Evolutionary conservation across 2,888 invertebrate species (phyloP).

Genomic region (Ophion costatus): DNA sequence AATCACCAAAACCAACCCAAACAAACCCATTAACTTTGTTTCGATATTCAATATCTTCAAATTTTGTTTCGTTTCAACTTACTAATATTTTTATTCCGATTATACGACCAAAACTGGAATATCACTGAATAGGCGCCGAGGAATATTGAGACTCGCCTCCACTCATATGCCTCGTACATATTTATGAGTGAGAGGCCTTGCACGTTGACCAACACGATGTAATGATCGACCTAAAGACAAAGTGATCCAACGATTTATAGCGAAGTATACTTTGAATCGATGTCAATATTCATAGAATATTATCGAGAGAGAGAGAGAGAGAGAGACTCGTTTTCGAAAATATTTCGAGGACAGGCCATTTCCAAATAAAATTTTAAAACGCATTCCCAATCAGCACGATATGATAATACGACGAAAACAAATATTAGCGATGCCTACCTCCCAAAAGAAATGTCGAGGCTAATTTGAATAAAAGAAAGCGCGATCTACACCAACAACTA

Average conservation of each 20-base stretch:
- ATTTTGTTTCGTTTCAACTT: background rate
- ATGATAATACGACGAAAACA: background rate
- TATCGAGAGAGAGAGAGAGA: background rate
- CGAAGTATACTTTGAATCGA: background rate
- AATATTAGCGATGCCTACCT: background rate
- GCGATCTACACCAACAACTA: background rate
- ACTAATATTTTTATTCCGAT: background rate
- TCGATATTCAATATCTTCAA: background rate
- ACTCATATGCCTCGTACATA: conserved; percentile 14
- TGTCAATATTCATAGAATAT: background rate
- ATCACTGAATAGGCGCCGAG: background rate
- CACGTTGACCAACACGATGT: conserved; percentile 7
- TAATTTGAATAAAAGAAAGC: background rate
- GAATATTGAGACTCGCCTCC: conserved; percentile 4
- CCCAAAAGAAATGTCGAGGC: background rate
- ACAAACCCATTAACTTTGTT: background rate
- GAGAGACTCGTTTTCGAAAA: conserved; percentile 1
- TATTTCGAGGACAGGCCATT: background rate
- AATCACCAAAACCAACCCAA: no score
- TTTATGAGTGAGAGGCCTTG: conserved; percentile 24
- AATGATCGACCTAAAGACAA: conserved; percentile 2
- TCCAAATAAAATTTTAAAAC: background rate
- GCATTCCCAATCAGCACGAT: background rate
- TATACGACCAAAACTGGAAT: background rate
- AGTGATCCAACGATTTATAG: background rate